Base-by-base conservation (phyloP, 2,113 vertebrate species). In the Euleptes europaea region DNA sequence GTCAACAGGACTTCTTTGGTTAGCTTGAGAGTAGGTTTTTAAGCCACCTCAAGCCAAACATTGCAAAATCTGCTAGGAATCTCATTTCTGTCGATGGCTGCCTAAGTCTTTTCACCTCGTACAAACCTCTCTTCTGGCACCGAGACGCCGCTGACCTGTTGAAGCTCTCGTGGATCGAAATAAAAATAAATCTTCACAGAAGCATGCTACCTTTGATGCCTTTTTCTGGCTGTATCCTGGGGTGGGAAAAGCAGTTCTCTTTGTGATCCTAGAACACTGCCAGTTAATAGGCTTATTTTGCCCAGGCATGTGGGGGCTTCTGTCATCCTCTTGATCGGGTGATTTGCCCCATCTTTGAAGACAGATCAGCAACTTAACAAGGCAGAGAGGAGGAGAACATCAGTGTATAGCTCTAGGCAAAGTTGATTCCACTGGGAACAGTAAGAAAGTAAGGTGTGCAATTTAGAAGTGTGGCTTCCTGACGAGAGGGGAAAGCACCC, bases 341-440 rank as follows among this genome's bases (percentile, higher is more conserved):
- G n/a, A n/a, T n/a, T n/a, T n/a, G n/a, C n/a, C 60, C 69, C 1
- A 0, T 9, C 35, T 91, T 89, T 86, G 11, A 79, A 84, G 83
- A 57, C 15, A 78, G 1, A 17, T 0, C 0, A 66, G 51, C 44
- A 28, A 54, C 23, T 47, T 74, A 83, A 74, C 8, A 71, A 47
- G 35, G 28, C 66, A 49, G 23, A 73, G 17, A 76, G 35, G n/a
- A 42, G 60, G 71, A 83, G 69, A 23, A 35, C 87, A 87, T 14
- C 81, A 78, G 38, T 86, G 21, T 47, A n/a, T 80, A 63, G 82
- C 40, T 70, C 0, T 54, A 84, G 78, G 86, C 88, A 47, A 91
- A 72, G 80, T 66, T 2, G 49, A 75, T 89, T 79, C 60, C 65
- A 67, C 85, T 78, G 82, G 75, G 33, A 93, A 87, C 40, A 11